phyloP scores from a whole-genome alignment of 1,140 invertebrate species.

The Portunus trituberculatus region DNA sequence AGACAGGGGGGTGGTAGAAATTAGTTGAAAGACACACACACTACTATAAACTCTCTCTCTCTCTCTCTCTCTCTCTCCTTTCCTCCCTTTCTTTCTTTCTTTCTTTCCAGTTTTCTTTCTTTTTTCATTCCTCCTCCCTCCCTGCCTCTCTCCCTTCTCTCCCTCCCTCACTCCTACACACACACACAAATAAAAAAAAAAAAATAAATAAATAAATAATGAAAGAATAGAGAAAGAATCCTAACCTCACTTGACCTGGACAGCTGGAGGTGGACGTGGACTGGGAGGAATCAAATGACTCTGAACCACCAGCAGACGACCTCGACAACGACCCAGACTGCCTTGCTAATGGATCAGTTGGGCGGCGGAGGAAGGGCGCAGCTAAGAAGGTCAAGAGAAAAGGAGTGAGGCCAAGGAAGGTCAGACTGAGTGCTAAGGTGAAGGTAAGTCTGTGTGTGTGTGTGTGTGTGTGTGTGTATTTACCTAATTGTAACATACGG shows the following conservation, averaged over 20 bases:
- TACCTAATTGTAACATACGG: too few relatives aligned
- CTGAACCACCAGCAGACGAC: constrained; percentile 55
- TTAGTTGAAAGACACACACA: too few relatives aligned
- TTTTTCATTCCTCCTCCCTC: too few relatives aligned
- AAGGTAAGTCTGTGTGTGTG: constrained; percentile 52
- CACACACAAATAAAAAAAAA: too few relatives aligned
- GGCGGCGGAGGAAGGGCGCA: background rate
- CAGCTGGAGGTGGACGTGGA: constrained; percentile 72
- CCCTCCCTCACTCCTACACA: too few relatives aligned
- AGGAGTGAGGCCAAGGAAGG: constrained; percentile 50
- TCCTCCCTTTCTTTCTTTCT: too few relatives aligned
- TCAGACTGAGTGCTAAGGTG: constrained; percentile 57
- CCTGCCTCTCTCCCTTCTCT: too few relatives aligned
- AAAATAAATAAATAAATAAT: too few relatives aligned
- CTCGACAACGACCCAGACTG: constrained; percentile 64
- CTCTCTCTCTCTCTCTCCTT: too few relatives aligned
- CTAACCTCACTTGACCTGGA: background rate
- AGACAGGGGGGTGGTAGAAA: too few relatives aligned
- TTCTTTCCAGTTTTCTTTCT: too few relatives aligned
- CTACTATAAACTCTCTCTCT: too few relatives aligned
- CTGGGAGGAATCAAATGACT: constrained; percentile 70
- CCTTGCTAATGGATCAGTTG: constrained; percentile 51
- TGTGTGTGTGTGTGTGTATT: constrained; percentile 1
- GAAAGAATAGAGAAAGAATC: background rate
- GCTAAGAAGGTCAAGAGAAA: constrained; percentile 36